Base-by-base conservation (phyloP, 2,113 vertebrate species). In the Monopterus albus region DNA sequence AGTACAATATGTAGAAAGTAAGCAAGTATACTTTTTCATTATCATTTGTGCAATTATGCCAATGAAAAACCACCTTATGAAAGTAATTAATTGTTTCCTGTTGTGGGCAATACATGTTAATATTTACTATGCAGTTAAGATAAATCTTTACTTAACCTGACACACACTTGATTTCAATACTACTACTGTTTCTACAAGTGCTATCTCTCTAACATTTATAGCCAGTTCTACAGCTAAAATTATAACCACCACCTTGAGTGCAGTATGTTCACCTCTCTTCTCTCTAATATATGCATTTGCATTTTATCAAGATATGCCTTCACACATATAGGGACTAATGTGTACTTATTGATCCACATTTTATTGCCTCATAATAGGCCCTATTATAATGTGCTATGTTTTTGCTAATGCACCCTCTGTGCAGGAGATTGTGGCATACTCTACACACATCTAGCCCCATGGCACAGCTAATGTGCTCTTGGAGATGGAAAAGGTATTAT, bases 321-420 rank as follows among this genome's bases (percentile, higher is more conserved):
- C 49, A 68, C 42, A 61, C n/a, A 18, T 35, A 52, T 42, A 50
- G n/a, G 18, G 2, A 35, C 2, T 42, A 40, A 64, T 43, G 26
- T 42, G 13, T n/a, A 38, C 18, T 21, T 80, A 78, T 69, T 59
- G 72, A 81, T 81, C 55, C 58, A 17, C 36, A 42, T 63, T 77
- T 75, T 73, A 73, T 82, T 46, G 28, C 42, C 55, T 71, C 36
- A 68, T 42, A 75, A 75, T 21, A 15, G 28, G 15, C 11, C 1
- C 2, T 58, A 23, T 49, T 43, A 51, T 62, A 73, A 53, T 65
- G 49, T 72, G 8, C 43, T 13, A 1, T 51, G 59, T 26, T 6
- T 65, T 43, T 45, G 56, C 35, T 61, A 72, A 74, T 68, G 36
- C 42, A 67, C 17, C 39, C 11, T 23, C 15, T 8, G 5, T 14